Evolutionary conservation across 1,140 invertebrate genomes (phyloP).

Genomic region (Sesamia nonagrioides): DNA sequence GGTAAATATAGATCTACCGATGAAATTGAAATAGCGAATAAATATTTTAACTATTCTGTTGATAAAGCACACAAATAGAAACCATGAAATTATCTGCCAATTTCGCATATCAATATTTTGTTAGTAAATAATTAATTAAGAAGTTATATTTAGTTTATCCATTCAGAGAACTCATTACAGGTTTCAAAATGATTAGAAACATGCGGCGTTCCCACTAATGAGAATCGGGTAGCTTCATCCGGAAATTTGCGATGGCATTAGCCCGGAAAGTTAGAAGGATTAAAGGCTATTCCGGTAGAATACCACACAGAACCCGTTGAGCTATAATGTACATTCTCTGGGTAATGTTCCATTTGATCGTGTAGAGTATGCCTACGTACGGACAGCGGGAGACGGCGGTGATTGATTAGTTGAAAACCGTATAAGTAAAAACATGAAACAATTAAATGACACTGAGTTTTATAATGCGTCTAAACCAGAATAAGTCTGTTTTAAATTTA

Average conservation of each 20-base stretch:
- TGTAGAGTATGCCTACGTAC: neutral
- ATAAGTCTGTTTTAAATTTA: too few species aligned
- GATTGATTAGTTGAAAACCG: constrained; percentile 16
- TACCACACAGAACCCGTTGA: constrained; percentile 6
- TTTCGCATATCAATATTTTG: neutral
- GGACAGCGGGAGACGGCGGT: neutral
- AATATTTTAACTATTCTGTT: neutral
- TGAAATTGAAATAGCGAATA: neutral
- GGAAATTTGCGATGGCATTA: constrained; percentile 37
- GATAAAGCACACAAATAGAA: neutral
- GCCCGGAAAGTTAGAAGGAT: constrained; percentile 34
- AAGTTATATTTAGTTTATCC: constrained; percentile 27
- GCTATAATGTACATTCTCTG: constrained; percentile 18
- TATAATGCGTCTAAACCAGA: too few species aligned
- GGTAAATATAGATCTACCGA: neutral
- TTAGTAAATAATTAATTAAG: neutral
- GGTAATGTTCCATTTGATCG: constrained; percentile 7
- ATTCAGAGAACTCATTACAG: too few species aligned
- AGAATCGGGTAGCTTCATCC: constrained; percentile 1
- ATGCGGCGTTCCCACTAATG: constrained; percentile 28
- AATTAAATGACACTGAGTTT: too few species aligned
- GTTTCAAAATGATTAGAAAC: constrained; percentile 37
- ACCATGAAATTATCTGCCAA: neutral
- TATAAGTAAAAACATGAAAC: too few species aligned
- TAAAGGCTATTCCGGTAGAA: constrained; percentile 23